Evolutionary conservation across 2,888 invertebrate species (phyloP), one percentile per base, ranked within the genome.

Genomic region (Phyllotreta cruciferae): DNA sequence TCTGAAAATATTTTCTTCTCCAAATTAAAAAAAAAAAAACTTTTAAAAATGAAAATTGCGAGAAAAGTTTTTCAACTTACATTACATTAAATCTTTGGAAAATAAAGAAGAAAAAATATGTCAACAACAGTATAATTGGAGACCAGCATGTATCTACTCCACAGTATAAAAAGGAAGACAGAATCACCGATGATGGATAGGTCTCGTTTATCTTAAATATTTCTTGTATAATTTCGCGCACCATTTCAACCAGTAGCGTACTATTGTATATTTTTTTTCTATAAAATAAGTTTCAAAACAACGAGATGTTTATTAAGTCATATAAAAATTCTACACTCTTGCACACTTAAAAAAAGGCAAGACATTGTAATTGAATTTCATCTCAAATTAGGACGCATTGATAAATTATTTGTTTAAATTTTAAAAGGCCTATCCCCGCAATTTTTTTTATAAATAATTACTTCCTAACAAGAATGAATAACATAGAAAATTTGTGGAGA

Each of bases 161-260:
- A 52, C 36, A 37, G 24, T 9, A 24, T 56, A 56, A 56, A 56
- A 56, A 56, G 36, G 58, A 55, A 58, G 66, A 68, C 68, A 68
- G 49, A 63, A 66, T 44, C 61, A 45, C 55, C 62, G 66, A 69
- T 72, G 72, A 72, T 70, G 70, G 68, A 72, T 72, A 67, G 58
- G 68, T 67, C 69, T 71, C 68, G 72, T 69, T 68, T 63, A 67
- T 67, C 68, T 69, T 66, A 69, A 72, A 71, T 70, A 72, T 69
- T 68, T 69, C 67, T 65, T 49, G 47, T 44, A 64, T 66, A 68
- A 72, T 70, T 71, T 58, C 60, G 34, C 63, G 38, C 61, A 60
- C 60, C 68, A 68, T 71, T 69, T 69, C 60, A 61, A 54, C 53
- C 64, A 70, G 42, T 42, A 61, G 63, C 55, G 67, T 55, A 35